A percentile compares a stretch with the other conserved stretches of the same genome.
Evolutionary conservation across 1,140 invertebrate species (phyloP).

Genomic region (Diabrotica undecimpunctata): DNA sequence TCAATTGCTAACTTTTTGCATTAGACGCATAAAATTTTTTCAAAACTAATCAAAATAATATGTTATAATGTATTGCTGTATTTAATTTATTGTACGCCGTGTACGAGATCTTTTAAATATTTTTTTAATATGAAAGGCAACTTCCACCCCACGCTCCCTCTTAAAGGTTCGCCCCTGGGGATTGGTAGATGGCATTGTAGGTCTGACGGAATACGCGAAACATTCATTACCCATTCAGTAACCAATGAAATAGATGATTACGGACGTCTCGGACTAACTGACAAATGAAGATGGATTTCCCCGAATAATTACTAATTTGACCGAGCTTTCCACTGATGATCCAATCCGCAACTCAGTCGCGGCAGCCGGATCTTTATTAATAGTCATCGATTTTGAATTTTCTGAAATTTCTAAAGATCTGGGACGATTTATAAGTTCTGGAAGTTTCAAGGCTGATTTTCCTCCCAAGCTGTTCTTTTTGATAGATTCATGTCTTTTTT

Average conservation of each 20-base stretch:
- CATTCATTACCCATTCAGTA: conserved; percentile 49
- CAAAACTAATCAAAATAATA: too few relatives aligned
- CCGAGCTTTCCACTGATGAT: conserved; percentile 43
- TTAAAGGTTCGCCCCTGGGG: conserved; percentile 13
- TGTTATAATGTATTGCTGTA: too few relatives aligned
- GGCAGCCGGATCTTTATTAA: conserved; percentile 35
- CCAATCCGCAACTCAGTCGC: conserved; percentile 17
- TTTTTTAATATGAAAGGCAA: too few relatives aligned
- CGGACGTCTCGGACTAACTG: conserved; percentile 44
- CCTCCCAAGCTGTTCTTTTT: too few relatives aligned
- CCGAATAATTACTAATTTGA: conserved; percentile 49
- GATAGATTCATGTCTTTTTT: too few relatives aligned
- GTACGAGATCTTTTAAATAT: too few relatives aligned
- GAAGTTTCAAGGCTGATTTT: too few relatives aligned
- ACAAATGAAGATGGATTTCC: conserved; percentile 47
- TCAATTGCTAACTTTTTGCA: too few relatives aligned
- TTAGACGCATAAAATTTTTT: too few relatives aligned
- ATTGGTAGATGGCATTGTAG: conserved; percentile 43
- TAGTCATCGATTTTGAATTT: conserved; percentile 32
- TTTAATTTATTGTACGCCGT: too few relatives aligned
- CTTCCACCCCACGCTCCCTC: too few relatives aligned
- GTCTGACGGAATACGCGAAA: conserved; percentile 43
- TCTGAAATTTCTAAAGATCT: background rate
- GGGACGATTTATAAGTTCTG: too few relatives aligned
- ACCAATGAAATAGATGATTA: conserved; percentile 50